Evolutionary conservation across 1,140 invertebrate species (phyloP).

Genomic region (Leptinotarsa defecta): DNA sequence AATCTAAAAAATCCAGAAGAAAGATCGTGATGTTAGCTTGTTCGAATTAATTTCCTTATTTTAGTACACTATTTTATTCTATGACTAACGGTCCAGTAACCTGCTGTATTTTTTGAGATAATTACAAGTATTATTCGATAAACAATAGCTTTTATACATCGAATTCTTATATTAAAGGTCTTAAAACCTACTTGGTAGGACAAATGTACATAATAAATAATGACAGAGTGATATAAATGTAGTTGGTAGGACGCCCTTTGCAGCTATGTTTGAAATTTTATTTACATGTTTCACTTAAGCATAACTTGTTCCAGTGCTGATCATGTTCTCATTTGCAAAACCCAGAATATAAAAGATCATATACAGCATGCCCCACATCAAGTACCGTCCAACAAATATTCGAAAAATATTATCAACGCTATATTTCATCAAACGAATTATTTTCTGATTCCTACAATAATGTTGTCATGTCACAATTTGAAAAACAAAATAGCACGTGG

Average conservation of each 20-base stretch:
- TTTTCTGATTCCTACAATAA: too few relatives aligned
- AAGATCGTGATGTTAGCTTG: conserved; percentile 3
- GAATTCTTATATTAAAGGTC: conserved; percentile 4
- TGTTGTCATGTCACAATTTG: too few relatives aligned
- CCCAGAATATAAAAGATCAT: not conserved
- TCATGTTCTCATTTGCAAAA: conserved; percentile 12
- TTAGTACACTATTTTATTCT: conserved; percentile 20
- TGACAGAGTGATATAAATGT: conserved; percentile 19
- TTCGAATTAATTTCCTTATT: not conserved
- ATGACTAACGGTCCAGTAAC: conserved; percentile 31
- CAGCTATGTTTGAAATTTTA: conserved; percentile 7
- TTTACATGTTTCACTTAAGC: conserved; percentile 22
- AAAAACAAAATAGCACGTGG: too few relatives aligned
- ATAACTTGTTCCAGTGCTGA: conserved; percentile 14
- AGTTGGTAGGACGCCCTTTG: conserved; percentile 13
- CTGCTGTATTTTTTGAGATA: conserved; percentile 30
- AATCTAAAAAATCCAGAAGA: not conserved
- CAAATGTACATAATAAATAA: conserved; percentile 35
- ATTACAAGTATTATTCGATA: conserved; percentile 25
- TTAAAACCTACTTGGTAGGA: conserved; percentile 25
- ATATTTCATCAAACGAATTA: too few relatives aligned
- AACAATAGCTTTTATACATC: conserved; percentile 26
- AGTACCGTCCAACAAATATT: too few relatives aligned
- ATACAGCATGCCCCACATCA: too few relatives aligned
- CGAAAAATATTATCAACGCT: too few relatives aligned